Evolutionary conservation across 2,113 vertebrate genomes (phyloP).

Genomic region (Camarhynchus parvulus): DNA sequence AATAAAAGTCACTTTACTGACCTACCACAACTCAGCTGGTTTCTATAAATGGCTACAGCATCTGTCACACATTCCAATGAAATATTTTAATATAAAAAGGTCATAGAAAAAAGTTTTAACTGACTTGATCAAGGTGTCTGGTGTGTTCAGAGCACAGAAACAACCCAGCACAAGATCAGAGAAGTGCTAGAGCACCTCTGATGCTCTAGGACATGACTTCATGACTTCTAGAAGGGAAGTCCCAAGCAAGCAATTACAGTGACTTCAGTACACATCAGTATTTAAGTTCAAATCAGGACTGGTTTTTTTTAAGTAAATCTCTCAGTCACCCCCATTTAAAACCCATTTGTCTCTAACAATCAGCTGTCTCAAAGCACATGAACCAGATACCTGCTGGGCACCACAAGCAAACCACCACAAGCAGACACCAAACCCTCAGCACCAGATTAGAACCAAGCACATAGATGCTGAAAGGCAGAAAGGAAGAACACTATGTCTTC

Average conservation of each 20-base stretch:
- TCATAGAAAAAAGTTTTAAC: neutral
- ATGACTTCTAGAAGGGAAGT: neutral
- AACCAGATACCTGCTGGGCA: neutral
- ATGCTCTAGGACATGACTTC: too few species aligned
- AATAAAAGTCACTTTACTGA: neutral
- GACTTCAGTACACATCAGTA: neutral
- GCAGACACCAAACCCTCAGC: fast-evolving
- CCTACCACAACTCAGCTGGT: neutral
- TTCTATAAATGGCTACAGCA: neutral
- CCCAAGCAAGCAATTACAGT: neutral
- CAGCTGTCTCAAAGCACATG: neutral
- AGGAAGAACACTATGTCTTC: neutral
- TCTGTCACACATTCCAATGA: neutral
- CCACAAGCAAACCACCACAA: neutral
- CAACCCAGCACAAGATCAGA: neutral
- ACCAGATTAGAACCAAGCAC: neutral
- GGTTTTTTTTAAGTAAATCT: neutral
- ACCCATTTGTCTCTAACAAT: neutral
- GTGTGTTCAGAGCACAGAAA: neutral
- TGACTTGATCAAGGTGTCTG: neutral
- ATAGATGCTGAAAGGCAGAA: neutral
- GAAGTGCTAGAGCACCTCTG: neutral
- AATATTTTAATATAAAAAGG: neutral
- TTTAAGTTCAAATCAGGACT: neutral
- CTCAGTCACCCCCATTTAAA: neutral